A percentile compares a stretch with the other conserved stretches of the same genome.
phyloP scores from a whole-genome alignment of 2,888 invertebrate genomes.

The Criorhina ranunculi region DNA sequence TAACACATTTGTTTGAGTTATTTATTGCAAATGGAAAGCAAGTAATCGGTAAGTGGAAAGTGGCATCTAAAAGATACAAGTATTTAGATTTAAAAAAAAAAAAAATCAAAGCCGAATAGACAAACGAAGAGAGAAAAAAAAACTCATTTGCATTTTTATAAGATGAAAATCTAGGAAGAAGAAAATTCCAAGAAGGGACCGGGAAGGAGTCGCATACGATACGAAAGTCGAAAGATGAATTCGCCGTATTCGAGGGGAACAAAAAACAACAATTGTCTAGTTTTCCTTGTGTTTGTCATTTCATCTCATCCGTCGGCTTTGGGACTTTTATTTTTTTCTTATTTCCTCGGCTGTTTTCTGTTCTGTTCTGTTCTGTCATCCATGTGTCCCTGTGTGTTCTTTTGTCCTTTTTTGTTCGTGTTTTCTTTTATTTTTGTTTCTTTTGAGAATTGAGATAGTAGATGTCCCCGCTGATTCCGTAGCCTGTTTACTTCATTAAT shows the following conservation, averaged over 20 bases:
- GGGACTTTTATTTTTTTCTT: constrained; percentile 11
- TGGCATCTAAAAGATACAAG: neutral
- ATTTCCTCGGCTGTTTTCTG: neutral
- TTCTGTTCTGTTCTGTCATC: constrained; percentile 24
- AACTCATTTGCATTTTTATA: constrained; percentile 61
- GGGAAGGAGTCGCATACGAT: constrained; percentile 4
- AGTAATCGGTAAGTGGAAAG: constrained; percentile 44
- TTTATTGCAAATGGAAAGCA: constrained; percentile 23
- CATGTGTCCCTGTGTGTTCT: constrained; percentile 8
- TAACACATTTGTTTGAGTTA: constrained; percentile 18
- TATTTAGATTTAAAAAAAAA: neutral
- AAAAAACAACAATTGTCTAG: constrained; percentile 40
- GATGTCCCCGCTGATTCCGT: neutral
- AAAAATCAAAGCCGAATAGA: constrained; percentile 26
- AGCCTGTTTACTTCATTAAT: no score
- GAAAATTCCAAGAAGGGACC: constrained; percentile 11
- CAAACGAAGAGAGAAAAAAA: constrained; percentile 10
- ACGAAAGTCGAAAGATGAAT: constrained; percentile 52
- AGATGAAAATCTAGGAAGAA: constrained; percentile 48
- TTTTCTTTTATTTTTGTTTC: constrained; percentile 29
- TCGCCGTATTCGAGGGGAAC: constrained; percentile 62
- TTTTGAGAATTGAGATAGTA: constrained; percentile 7
- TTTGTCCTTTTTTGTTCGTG: constrained; percentile 26
- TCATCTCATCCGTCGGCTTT: constrained; percentile 22
- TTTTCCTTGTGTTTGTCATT: constrained; percentile 36